A percentile compares a stretch with the other conserved stretches of the same genome.
Evolutionary conservation across 2,113 vertebrate species (phyloP).

Genomic region (Bombycilla garrulus): DNA sequence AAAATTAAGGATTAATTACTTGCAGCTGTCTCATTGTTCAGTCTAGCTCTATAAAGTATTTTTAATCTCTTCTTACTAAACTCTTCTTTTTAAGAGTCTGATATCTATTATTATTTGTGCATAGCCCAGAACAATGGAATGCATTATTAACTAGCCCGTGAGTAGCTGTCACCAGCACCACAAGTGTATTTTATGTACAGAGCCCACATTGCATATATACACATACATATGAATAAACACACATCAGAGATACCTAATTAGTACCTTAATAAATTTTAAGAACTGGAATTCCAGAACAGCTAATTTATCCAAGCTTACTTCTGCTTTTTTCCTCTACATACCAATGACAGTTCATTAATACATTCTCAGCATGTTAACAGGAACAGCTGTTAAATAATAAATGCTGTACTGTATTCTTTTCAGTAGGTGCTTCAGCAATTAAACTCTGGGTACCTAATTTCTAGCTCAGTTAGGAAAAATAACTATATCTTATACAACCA

Average conservation of each 20-base stretch:
- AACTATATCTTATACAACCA: not conserved
- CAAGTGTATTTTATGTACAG: not conserved
- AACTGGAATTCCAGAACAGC: not conserved
- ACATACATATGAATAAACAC: not conserved
- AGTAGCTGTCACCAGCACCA: not conserved
- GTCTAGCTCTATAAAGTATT: not conserved
- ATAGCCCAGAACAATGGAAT: not conserved
- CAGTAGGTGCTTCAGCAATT: conserved; percentile 54
- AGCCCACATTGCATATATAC: not conserved
- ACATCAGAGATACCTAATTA: not conserved
- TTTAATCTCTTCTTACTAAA: not conserved
- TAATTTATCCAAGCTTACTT: conserved; percentile 1
- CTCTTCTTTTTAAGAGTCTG: not conserved
- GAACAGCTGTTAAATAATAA: conserved; percentile 54
- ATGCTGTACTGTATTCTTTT: conserved; percentile 32
- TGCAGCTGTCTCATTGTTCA: conserved; percentile 7
- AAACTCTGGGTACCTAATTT: conserved; percentile 26
- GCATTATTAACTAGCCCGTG: not conserved
- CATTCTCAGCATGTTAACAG: conserved; percentile 51
- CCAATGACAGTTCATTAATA: conserved; percentile 14
- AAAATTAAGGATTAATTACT: conserved; percentile 23
- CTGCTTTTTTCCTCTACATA: not conserved
- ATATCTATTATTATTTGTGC: not conserved
- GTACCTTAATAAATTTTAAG: not conserved
- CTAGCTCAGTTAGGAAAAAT: conserved; percentile 25